Evolutionary conservation across 2,888 invertebrate genomes (phyloP).

Genomic region (Seira ritae): DNA sequence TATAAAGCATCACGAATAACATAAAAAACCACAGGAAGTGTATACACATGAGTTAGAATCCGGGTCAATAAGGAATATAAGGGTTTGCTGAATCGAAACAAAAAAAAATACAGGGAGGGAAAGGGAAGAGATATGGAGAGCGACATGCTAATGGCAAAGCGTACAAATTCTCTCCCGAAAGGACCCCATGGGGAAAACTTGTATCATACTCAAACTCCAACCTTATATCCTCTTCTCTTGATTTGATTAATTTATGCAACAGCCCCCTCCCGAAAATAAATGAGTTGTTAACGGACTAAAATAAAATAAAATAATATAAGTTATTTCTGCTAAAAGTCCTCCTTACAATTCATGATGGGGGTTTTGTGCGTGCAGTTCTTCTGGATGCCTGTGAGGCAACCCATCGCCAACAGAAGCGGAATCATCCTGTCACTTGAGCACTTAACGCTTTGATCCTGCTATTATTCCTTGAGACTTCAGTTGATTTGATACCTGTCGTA

Average conservation of each 20-base stretch:
- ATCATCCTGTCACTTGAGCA: constrained; percentile 61
- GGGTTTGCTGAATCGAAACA: background rate
- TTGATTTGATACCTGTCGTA: background rate
- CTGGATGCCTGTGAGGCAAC: constrained; percentile 71
- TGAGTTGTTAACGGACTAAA: background rate
- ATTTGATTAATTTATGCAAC: constrained; percentile 11
- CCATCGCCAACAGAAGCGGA: constrained; percentile 69
- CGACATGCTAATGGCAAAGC: too few relatives aligned
- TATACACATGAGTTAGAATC: constrained; percentile 6
- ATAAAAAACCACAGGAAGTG: constrained; percentile 3
- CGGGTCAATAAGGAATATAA: constrained; percentile 12
- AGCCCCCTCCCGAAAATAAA: background rate
- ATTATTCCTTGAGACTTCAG: background rate
- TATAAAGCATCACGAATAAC: background rate
- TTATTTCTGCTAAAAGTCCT: background rate
- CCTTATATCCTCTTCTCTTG: background rate
- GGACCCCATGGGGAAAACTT: background rate
- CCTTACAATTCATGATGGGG: constrained; percentile 72
- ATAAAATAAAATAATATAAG: background rate
- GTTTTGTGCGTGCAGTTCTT: constrained; percentile 64
- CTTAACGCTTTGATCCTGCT: background rate
- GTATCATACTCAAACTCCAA: background rate
- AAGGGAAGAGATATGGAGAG: background rate
- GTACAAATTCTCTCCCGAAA: background rate
- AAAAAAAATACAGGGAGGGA: background rate